Conservation (phyloP, 2,113 vertebrate genomes). For the Uria lomvia region DNA sequence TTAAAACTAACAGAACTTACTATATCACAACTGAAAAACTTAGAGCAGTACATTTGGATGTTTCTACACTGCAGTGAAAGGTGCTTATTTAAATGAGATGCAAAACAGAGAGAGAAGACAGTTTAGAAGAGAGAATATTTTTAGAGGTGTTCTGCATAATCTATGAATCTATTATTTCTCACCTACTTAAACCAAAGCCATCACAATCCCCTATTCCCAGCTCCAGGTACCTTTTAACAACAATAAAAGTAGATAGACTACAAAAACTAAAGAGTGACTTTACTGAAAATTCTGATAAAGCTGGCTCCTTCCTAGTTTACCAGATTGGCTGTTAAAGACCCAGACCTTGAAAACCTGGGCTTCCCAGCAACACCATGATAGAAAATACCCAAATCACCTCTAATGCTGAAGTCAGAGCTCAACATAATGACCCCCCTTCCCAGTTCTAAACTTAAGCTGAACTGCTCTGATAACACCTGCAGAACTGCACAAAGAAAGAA, state of each 20-base stretch:
- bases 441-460: neutral
- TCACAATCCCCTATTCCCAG: neutral
- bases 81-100: slow-evolving; percentile 50
- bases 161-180: neutral
- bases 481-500: neutral
- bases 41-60: neutral
- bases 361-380: neutral
- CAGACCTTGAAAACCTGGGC: neutral
- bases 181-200: neutral
- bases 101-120: neutral
- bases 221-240: neutral
- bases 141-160: slow-evolving; percentile 25
- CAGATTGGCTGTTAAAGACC: neutral
- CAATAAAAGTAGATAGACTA: neutral
- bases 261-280: neutral
- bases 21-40: neutral
- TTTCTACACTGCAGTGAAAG: neutral
- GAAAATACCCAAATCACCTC: neutral
- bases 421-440: neutral
- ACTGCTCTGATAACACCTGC: neutral
- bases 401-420: neutral
- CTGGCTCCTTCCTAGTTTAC: neutral
- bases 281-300: neutral
- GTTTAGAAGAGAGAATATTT: slow-evolving; percentile 16
- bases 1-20: neutral